Conservation (phyloP, 1,140 invertebrate genomes). For the Trypoxylus dichotomus region DNA sequence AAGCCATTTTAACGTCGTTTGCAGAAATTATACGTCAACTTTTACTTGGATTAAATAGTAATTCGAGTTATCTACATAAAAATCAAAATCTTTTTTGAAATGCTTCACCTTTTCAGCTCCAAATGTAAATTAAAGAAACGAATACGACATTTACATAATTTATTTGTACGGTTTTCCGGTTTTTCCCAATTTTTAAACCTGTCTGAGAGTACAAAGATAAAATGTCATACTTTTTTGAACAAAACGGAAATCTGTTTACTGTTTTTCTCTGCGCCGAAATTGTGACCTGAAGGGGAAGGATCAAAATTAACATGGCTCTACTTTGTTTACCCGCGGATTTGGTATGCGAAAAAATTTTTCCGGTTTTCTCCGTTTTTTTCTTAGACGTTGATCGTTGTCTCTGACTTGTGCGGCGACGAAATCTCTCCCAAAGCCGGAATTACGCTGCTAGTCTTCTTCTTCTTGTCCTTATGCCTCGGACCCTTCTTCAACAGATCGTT, state of each 20-base stretch:
- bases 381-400: neutral
- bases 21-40: too few species aligned
- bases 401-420: neutral
- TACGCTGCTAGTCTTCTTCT: constrained; percentile 26
- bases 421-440: neutral
- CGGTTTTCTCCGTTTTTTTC: neutral
- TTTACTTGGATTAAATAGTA: too few species aligned
- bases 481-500: constrained; percentile 34
- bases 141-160: constrained; percentile 1
- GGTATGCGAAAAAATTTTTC: too few species aligned
- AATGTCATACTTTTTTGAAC: neutral
- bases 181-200: neutral
- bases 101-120: too few species aligned
- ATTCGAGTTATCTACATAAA: too few species aligned
- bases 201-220: neutral
- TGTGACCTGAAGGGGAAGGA: neutral
- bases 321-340: neutral
- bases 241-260: neutral
- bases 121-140: too few species aligned
- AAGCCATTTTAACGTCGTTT: too few species aligned
- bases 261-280: neutral
- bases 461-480: constrained; percentile 27
- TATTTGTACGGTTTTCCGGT: neutral
- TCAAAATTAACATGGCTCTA: neutral
- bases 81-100: too few species aligned